Conservation (phyloP, 2,888 invertebrate species). For the Melieria picta region DNA sequence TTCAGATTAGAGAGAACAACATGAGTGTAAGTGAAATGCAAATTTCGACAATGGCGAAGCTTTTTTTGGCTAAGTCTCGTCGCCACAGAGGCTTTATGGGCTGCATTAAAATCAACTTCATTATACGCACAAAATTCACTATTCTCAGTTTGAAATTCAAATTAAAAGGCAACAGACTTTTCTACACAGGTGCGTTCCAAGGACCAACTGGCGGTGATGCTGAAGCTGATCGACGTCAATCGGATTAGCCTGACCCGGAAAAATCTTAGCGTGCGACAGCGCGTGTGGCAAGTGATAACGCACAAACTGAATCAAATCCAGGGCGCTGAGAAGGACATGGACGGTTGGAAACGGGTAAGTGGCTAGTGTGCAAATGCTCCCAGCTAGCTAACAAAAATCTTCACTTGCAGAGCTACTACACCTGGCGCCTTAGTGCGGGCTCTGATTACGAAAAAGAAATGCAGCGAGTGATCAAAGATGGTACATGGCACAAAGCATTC, state of each 20-base stretch:
- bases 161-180: no score
- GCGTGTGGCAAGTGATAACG: conserved; percentile 34
- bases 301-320: conserved; percentile 34
- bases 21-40: no score
- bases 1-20: no score
- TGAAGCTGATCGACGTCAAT: conserved; percentile 36
- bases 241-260: conserved; percentile 27
- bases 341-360: conserved; percentile 38
- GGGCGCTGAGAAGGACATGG: conserved; percentile 33
- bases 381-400: background rate
- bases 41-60: no score
- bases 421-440: conserved; percentile 34
- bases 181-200: conserved; percentile 19
- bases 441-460: conserved; percentile 29
- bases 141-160: no score
- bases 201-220: conserved; percentile 34
- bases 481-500: conserved; percentile 4
- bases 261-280: conserved; percentile 27
- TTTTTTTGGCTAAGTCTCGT: no score
- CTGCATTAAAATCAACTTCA: no score
- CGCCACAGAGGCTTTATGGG: no score
- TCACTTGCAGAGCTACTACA: conserved; percentile 29
- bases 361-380: background rate
- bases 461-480: conserved; percentile 28
- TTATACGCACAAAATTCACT: no score